Percentiles rank a stretch among this genome's conserved stretches.
Conservation (phyloP, 64 coral and sea anemone species). For the Pocillopora verrucosa region DNA sequence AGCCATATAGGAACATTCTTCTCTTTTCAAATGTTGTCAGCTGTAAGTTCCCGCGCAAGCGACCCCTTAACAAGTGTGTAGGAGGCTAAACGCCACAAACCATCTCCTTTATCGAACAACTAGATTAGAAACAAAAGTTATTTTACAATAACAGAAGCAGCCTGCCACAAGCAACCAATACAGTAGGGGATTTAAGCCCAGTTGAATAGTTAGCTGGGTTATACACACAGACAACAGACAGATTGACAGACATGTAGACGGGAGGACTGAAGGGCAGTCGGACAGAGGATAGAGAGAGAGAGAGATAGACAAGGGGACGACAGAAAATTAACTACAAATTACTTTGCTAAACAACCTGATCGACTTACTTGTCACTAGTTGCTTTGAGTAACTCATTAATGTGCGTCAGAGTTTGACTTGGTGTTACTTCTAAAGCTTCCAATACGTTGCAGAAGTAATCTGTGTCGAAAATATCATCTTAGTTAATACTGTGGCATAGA, state of each 20-base stretch:
- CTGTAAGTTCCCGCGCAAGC: too few species aligned
- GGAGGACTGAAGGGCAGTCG: too few species aligned
- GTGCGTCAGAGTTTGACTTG: conserved; percentile 68
- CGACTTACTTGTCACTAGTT: conserved; percentile 62
- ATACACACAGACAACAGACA: not conserved
- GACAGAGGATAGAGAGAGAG: too few species aligned
- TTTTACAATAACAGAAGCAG: too few species aligned
- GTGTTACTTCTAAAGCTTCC: conserved; percentile 93
- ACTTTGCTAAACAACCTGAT: too few species aligned
- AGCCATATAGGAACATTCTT: not conserved
- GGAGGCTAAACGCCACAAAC: too few species aligned
- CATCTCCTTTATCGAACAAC: too few species aligned
- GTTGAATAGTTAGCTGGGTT: not conserved
- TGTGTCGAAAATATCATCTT: conserved; percentile 16
- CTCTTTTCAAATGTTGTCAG: not conserved
- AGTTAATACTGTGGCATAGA: not conserved
- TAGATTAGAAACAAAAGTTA: too few species aligned
- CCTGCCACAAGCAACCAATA: too few species aligned
- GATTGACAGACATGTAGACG: not conserved
- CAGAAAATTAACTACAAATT: too few species aligned
- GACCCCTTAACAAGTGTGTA: too few species aligned
- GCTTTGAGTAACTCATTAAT: conserved; percentile 72
- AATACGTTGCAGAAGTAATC: conserved; percentile 98
- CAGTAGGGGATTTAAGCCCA: not conserved
- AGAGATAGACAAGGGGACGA: too few species aligned